Conservation (phyloP, 2,797 vertebrate genomes). For the Helostoma temminkii region DNA sequence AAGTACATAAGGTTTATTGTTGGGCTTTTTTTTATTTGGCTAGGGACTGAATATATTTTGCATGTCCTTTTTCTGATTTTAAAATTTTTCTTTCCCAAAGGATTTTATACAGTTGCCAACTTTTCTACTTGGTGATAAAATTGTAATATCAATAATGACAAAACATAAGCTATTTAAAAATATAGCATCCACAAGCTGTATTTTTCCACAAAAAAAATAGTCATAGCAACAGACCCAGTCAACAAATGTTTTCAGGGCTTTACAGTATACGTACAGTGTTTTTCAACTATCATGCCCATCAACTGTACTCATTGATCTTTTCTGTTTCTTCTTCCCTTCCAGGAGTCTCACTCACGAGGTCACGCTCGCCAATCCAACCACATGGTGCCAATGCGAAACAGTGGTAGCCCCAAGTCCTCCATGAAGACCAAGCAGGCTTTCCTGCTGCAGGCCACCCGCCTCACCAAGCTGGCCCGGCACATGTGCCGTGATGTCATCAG, state of each 20-base stretch:
- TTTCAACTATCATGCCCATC: not conserved
- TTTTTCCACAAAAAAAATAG: no score
- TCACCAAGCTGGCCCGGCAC: slow-evolving; percentile 97
- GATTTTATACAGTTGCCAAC: no score
- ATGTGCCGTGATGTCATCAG: slow-evolving; percentile 97
- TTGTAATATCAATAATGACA: no score
- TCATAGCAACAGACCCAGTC: no score
- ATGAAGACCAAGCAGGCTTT: slow-evolving; percentile 98
- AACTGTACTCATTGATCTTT: not conserved
- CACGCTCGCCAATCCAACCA: slow-evolving; percentile 93
- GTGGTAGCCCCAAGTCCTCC: slow-evolving; percentile 94
- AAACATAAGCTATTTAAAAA: no score
- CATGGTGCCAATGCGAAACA: slow-evolving; percentile 93
- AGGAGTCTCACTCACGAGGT: slow-evolving; percentile 91
- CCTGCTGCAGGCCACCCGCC: slow-evolving; percentile 94
- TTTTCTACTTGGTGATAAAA: no score
- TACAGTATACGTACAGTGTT: not conserved
- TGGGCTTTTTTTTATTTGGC: not conserved
- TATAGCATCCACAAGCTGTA: no score
- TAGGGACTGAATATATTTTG: not conserved
- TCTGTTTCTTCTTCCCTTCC: not conserved
- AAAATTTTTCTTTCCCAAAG: no score
- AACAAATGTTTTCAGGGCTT: no score
- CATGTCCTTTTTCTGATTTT: no score
- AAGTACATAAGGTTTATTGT: not conserved